Evolutionary conservation across 2,113 vertebrate genomes (phyloP).

Genomic region (Rallus limicola): DNA sequence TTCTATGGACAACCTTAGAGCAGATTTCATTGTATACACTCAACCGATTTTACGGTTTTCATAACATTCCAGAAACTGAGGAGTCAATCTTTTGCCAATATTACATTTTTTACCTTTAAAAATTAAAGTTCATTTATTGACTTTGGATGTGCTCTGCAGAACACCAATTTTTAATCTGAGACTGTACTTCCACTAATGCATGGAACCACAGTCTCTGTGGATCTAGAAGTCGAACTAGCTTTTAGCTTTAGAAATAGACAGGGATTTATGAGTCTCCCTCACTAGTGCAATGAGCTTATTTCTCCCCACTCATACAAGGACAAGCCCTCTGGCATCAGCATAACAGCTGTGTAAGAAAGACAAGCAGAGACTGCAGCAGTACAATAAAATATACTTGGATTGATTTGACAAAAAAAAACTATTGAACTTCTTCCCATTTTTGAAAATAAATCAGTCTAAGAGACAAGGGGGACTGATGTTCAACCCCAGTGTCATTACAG

Average conservation of each 20-base stretch:
- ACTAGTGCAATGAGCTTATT: not conserved
- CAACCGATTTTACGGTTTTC: not conserved
- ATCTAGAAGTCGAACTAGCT: not conserved
- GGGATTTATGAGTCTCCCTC: not conserved
- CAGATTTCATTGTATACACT: not conserved
- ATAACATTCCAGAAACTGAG: not conserved
- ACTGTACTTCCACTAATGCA: not conserved
- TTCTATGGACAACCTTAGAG: not conserved
- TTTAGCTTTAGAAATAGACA: not conserved
- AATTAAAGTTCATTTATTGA: not conserved
- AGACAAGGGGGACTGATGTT: not conserved
- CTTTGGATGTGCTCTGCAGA: not conserved
- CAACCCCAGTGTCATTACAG: not conserved
- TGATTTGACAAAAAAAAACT: not conserved
- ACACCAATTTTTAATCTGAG: not conserved
- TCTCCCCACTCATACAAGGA: not conserved
- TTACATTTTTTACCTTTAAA: not conserved
- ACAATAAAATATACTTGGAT: not conserved
- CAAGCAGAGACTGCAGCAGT: not conserved
- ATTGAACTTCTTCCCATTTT: not conserved
- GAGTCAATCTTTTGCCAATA: not conserved
- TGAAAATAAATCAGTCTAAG: not conserved
- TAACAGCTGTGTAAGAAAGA: not conserved
- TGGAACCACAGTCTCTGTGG: not conserved
- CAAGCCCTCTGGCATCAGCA: not conserved